Evolutionary conservation across 2,797 vertebrate species (phyloP), one percentile per base, ranked within the genome.

Genomic region (Danio tinwini): DNA sequence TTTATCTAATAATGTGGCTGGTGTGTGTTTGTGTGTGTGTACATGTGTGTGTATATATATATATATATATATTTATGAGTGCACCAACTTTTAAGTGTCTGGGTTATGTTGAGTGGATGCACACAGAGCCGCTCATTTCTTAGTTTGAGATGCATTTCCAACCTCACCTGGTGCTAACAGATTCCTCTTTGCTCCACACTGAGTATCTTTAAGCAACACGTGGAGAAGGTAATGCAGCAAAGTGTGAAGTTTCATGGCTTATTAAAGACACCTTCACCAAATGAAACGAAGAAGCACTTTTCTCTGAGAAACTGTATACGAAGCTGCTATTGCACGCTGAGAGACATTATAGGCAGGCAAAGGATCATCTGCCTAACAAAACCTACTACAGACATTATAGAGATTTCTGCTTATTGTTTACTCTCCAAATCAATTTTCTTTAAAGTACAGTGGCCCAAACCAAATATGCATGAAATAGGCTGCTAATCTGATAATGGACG

Each of bases 181-280:
- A 56, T 81, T 76, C 50, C 58, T 70, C 55, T 65, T 59, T 21
- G 9, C 76, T 73, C 49, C 44, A 73, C 69, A 68, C 42, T 11
- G 58, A 78, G 72, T 63, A 45, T 42, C 65, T 61, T 55, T 52
- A 53, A 78, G 70, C 70, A 78, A 67, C 74, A 69, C 55, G 55
- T 45, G 39, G 39, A 73, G 68, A 72, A 62, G 47, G 53, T 53
- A 49, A 67, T 74, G 68, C 76, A 37, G 44, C 61, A 17, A 42
- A 64, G 50, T 65, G 64, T 61, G 37, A 45, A 76, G 55, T 62
- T 76, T 53, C 40, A 78, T 42, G 47, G 49, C 55, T 78, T 73
- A 76, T 84, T 72, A 63, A 81, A 70, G 63, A 69, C 21, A 13
- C 21, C 40, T 56, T 69, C 45, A 59, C 55, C 21, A 68, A 77